Percentiles rank a stretch among this genome's conserved stretches.
Conservation (phyloP, 2,797 vertebrate genomes). For the Simalia tracyae region DNA sequence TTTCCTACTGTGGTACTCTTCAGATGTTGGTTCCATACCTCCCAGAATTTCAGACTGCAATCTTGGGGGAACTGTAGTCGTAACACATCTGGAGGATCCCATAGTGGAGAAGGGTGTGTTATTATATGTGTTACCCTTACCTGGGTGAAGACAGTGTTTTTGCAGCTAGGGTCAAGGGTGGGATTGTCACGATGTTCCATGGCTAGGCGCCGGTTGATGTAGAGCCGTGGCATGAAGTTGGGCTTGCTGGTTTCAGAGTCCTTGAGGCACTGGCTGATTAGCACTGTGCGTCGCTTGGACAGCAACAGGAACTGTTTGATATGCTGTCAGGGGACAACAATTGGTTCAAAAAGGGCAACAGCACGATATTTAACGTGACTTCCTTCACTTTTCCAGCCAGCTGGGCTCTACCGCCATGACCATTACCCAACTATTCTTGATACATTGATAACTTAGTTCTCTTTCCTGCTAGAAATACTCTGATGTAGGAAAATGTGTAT, state of each 20-base stretch:
- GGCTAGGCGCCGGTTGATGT: conserved; percentile 95
- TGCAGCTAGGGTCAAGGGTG: conserved; percentile 86
- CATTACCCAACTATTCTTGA: neutral
- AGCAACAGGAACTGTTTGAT: conserved; percentile 96
- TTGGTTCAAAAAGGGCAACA: neutral
- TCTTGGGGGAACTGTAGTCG: neutral
- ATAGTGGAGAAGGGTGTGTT: neutral
- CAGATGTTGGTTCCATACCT: neutral
- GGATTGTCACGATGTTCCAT: conserved; percentile 98
- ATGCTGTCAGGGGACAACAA: conserved; percentile 71
- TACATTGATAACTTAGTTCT: neutral
- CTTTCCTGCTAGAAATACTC: neutral
- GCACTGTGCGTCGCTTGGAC: conserved; percentile 89
- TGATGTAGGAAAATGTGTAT: neutral
- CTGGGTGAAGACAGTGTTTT: conserved; percentile 94
- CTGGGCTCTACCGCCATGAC: neutral
- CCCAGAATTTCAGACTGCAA: neutral
- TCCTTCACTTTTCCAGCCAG: neutral
- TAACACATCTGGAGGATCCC: neutral
- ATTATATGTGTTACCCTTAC: conserved; percentile 66
- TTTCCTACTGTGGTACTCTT: neutral
- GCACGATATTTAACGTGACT: neutral
- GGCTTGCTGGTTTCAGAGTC: conserved; percentile 97
- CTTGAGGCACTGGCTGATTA: conserved; percentile 94
- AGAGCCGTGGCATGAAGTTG: conserved; percentile 94